Percentiles rank a stretch among this genome's conserved stretches.
These are phyloP conservation scores for Athalia cordata DNA, from an alignment of 2,888 invertebrate species.

Conservation along the genomic window DNA sequence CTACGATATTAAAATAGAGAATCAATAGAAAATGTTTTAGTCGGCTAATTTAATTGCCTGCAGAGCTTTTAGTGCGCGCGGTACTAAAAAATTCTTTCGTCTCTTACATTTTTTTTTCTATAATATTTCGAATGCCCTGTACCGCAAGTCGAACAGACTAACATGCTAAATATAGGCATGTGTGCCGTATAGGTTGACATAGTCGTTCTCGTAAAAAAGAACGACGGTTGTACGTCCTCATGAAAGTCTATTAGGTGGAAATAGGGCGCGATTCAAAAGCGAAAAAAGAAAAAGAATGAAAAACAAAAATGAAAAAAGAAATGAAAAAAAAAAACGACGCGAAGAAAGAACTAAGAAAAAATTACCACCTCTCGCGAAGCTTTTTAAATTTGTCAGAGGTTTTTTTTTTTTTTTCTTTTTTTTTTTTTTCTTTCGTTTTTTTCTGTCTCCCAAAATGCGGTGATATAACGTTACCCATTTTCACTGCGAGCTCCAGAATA, in stretches of 20 bases:
- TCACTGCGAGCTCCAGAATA: conserved; percentile 10
- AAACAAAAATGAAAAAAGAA: too few relatives aligned
- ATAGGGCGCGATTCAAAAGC: conserved; percentile 1
- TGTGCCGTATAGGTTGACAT: neutral
- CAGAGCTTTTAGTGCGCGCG: too few relatives aligned
- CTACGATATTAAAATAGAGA: too few relatives aligned
- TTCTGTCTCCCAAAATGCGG: neutral
- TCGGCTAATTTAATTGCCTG: too few relatives aligned
- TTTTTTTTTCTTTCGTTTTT: neutral
- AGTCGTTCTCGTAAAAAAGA: conserved; percentile 24
- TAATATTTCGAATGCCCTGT: neutral
- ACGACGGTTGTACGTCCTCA: conserved; percentile 1
- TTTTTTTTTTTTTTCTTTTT: too few relatives aligned
- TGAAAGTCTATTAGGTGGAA: conserved; percentile 29
- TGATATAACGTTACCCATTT: conserved; percentile 24
- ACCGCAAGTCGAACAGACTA: neutral
- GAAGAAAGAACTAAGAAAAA: too few relatives aligned
- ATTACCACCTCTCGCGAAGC: too few relatives aligned
- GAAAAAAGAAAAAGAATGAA: too few relatives aligned
- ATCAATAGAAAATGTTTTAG: too few relatives aligned
- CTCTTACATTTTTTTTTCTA: too few relatives aligned
- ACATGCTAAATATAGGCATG: neutral
- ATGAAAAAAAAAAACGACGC: too few relatives aligned
- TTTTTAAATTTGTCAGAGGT: conserved; percentile 22
- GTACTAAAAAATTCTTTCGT: too few relatives aligned